Conservation (phyloP, 2,113 vertebrate species). For the Atrichornis clamosus region DNA sequence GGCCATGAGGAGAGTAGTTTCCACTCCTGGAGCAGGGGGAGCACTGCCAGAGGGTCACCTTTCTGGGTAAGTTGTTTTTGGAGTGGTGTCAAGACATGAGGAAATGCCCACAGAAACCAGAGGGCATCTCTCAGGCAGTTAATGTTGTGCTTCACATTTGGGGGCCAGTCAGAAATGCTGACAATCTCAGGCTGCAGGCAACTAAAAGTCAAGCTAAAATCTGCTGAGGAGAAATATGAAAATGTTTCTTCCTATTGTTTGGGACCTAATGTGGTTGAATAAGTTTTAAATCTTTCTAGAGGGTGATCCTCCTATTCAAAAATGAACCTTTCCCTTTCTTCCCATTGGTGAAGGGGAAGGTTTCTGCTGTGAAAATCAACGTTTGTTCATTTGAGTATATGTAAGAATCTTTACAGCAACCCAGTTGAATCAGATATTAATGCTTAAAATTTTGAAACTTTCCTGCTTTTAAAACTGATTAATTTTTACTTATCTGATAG, state of each 20-base stretch:
- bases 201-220: background rate
- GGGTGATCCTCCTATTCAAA: background rate
- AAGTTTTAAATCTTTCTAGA: background rate
- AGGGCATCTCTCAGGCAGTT: background rate
- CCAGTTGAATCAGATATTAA: background rate
- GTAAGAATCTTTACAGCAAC: background rate
- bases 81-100: fast-evolving
- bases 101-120: background rate
- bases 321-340: background rate
- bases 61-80: background rate
- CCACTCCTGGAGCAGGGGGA: background rate
- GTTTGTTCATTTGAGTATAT: background rate
- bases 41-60: background rate
- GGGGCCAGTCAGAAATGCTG: background rate
- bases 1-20: background rate
- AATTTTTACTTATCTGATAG: background rate
- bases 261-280: background rate
- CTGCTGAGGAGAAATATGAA: background rate
- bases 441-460: background rate
- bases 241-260: background rate
- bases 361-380: background rate
- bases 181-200: background rate
- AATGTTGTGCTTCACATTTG: background rate
- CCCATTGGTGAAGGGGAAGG: too few relatives aligned
- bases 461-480: background rate